phyloP scores from a whole-genome alignment of 2,797 vertebrate genomes.

The Dicrostonyx torquatus region DNA sequence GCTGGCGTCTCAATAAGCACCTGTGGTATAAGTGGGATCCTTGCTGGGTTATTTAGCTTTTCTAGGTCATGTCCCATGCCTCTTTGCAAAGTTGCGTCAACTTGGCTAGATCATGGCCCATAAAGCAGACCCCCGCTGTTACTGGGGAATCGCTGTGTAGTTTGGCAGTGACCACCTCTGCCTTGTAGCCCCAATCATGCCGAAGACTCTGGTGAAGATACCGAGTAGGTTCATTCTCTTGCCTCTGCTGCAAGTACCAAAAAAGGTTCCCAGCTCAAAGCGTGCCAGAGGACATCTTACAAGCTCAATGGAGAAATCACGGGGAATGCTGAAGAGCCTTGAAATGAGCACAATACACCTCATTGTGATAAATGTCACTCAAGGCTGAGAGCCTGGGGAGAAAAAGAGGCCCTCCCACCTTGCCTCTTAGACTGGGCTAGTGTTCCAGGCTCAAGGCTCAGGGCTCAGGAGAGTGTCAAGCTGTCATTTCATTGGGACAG shows the following conservation, averaged over 20 bases:
- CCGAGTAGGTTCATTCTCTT: accelerated
- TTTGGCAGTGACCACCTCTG: accelerated
- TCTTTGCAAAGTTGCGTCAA: not conserved
- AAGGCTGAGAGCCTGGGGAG: not conserved
- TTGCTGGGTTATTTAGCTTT: not conserved
- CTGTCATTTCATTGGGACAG: not conserved
- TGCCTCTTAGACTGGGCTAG: not conserved
- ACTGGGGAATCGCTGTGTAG: accelerated
- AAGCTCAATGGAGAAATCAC: accelerated
- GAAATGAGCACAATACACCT: too few species aligned
- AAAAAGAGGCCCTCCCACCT: too few species aligned
- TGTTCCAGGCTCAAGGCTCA: not conserved
- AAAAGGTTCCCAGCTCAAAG: too few species aligned
- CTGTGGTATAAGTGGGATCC: not conserved
- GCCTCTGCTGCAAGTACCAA: accelerated
- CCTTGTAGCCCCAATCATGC: not conserved
- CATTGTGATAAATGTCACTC: not conserved
- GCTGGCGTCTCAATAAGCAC: not conserved
- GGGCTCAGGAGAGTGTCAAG: not conserved
- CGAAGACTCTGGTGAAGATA: not conserved
- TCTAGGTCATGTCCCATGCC: not conserved
- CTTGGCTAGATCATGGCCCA: accelerated
- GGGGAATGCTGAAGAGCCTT: not conserved
- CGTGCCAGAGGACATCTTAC: not conserved
- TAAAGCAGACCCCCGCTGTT: accelerated